Evolutionary conservation across 2,113 vertebrate species (phyloP).

Genomic region (Dolichotis patagonum): DNA sequence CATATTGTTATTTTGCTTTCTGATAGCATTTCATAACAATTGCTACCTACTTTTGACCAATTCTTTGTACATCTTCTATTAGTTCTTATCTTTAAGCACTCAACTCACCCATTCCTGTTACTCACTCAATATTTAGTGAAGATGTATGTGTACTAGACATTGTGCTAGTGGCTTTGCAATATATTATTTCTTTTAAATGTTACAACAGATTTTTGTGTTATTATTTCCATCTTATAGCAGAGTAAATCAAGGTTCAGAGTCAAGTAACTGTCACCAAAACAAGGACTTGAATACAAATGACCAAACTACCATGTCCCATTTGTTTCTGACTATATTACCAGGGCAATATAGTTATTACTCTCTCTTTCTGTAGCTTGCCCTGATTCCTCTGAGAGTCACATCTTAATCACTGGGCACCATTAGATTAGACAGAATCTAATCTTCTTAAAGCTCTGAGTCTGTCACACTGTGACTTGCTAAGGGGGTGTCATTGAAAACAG

Average conservation of each 20-base stretch:
- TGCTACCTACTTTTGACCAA: neutral
- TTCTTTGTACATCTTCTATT: neutral
- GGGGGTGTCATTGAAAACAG: neutral
- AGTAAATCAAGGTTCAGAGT: neutral
- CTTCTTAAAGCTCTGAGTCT: neutral
- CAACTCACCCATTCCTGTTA: neutral
- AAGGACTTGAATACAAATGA: neutral
- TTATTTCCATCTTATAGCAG: neutral
- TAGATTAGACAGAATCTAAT: neutral
- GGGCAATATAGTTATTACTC: neutral
- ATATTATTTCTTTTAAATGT: neutral
- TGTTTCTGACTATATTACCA: neutral
- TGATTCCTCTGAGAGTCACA: neutral
- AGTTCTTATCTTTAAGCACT: neutral
- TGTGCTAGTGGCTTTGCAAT: neutral
- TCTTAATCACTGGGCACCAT: slow-evolving; percentile 21
- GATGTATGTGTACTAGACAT: neutral
- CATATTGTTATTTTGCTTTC: slow-evolving; percentile 48
- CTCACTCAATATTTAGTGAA: slow-evolving; percentile 3
- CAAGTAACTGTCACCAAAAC: neutral
- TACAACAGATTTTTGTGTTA: neutral
- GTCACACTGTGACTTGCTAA: neutral
- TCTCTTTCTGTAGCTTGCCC: neutral
- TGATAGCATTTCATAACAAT: neutral
- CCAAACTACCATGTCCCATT: neutral